Base-by-base conservation (phyloP, 2,797 vertebrate species). In the Leptoclinus maculatus region DNA sequence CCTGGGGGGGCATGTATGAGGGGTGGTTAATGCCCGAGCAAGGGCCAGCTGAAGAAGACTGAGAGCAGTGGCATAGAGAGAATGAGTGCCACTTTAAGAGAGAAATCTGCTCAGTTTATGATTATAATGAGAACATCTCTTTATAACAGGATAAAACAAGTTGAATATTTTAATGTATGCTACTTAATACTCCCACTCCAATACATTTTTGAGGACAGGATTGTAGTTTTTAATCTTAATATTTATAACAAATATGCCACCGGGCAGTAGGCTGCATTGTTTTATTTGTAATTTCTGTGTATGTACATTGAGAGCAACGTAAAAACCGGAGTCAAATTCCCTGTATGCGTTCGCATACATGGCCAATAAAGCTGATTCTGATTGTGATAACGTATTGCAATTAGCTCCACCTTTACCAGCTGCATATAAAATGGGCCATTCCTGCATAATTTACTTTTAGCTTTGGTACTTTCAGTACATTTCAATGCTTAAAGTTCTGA, bases 21-120 rank as follows among this genome's bases (percentile, higher is more conserved):
- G 43, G 68, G 69, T 71, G 13, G 0, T 81, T 73, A 56, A 8
- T 86, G 86, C 82, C 86, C 57, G 2, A 14, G 14, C 12, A 23
- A 1, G 0, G 17, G 14, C 16, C 29, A 0, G 36, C 0, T 13
- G 25, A 34, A 0, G 10, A 45, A 3, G 14, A 23, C 7, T 23
- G 41, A 53, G 43, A 19, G 19, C 23, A 41, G 47, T 2, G 38
- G 25, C 51, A 51, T 4, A 27, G 0, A 4, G n/a, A n/a, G n/a
- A 17, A 66, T 51, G 17, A 38, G 45, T 79, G 38, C 76, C 60
- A 59, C 70, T 1, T 0, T 4, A 9, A 34, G n/a, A 34, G 19
- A 43, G 2, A 63, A 32, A 49, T 4, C 14, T 36, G 17, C 19
- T 57, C 7, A 7, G 13, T 23, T 74, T 36, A 5, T 43, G 7